Evolutionary conservation across 2,888 invertebrate genomes (phyloP), one percentile per base, ranked within the genome.

Genomic region (Caenorhabditis sinica): DNA sequence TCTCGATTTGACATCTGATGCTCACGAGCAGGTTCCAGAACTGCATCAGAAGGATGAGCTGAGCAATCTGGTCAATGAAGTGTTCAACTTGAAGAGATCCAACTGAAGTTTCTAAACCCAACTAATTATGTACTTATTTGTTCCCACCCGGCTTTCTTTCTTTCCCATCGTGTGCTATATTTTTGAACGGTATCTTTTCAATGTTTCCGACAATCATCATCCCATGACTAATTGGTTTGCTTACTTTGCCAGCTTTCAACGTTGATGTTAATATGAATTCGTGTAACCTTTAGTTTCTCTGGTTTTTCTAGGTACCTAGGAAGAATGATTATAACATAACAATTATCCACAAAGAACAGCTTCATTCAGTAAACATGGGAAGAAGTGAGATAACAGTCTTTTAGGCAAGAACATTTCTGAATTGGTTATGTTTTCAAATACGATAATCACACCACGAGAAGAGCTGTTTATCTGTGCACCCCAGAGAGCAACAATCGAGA

Each of bases 1-100:
- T 53, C 79, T 79, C 30, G 79, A 79, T 49, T 63, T 79, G 65
- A 79, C 79, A 8, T 79, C 79, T 9, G 79, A 79, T 28, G 79
- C 79, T 33, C 79, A 79, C 28, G 79, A 65, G 9, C 69, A 72
- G 33, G 79, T 79, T 25, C 71, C 65, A 3, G 79, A 71, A 8
- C 13, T 53, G 20, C 51, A 72, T 6, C 65, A 79, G 30, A 79
- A 79, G 30, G 61, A 79, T 49, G 72, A 72, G 56, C 58, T 79
- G 17, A 79, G 79, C 79, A 63, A 33, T 23, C 56, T 79, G 23
- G 79, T 79, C 56, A 79, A 79, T 25, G 79, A 79, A 13, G 51
- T 79, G 43, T 79, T 79, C 65, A 71, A 79, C n/a, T 36, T 79
- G 53, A 72, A 61, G 15, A 71, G 49, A 49, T 49, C 49, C 20